Evolutionary conservation across 2,888 invertebrate genomes (phyloP).

Genomic region (Tenthredo distinguenda): DNA sequence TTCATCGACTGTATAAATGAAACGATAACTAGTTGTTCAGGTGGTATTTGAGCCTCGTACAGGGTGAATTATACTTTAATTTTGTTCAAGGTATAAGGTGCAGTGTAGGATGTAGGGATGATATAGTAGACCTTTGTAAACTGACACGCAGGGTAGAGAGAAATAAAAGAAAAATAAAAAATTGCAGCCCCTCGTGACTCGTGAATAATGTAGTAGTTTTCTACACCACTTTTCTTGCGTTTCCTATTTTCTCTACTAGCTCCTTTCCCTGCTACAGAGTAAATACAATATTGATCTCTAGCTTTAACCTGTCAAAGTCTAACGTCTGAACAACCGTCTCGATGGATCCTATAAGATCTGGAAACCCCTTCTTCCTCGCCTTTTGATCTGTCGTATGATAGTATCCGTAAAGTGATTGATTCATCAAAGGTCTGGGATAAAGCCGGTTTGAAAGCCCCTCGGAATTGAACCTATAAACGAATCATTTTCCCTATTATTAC

Average conservation of each 20-base stretch:
- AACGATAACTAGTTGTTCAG: slow-evolving; percentile 2
- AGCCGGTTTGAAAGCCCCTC: neutral
- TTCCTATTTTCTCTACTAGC: neutral
- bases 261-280: neutral
- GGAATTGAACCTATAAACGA: neutral
- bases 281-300: slow-evolving; percentile 38
- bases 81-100: neutral
- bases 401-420: neutral
- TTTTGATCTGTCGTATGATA: neutral
- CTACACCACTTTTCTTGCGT: neutral
- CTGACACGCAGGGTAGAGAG: neutral
- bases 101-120: neutral
- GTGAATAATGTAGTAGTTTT: slow-evolving; percentile 1
- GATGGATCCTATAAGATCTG: neutral
- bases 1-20: neutral
- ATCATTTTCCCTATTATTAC: neutral
- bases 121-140: neutral
- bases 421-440: neutral
- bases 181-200: neutral
- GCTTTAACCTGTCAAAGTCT: slow-evolving; percentile 17
- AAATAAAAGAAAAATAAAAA: neutral
- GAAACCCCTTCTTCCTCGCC: neutral
- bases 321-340: neutral
- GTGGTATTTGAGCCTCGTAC: neutral
- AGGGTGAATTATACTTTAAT: neutral